phyloP scores from a whole-genome alignment of 1,140 invertebrate species.

The Trachelipus rathkii region DNA sequence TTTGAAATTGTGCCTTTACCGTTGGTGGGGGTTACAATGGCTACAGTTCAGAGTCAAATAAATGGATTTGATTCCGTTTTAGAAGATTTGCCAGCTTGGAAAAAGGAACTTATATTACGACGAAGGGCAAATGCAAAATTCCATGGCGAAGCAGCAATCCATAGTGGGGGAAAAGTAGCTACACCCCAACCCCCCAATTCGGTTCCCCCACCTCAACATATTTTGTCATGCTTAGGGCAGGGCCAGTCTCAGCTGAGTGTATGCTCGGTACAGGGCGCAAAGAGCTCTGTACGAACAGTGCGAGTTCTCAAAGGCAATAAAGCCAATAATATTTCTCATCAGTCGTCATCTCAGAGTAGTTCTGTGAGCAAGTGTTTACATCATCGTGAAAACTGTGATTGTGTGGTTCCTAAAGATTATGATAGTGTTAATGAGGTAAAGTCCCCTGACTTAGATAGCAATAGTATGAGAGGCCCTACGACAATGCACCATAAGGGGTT shows the following conservation, averaged over 20 bases:
- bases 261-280: slow-evolving; percentile 36
- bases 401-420: slow-evolving; percentile 22
- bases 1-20: no score
- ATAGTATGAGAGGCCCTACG: slow-evolving; percentile 21
- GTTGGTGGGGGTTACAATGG: neutral
- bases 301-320: slow-evolving; percentile 19
- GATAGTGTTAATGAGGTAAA: slow-evolving; percentile 30
- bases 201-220: slow-evolving; percentile 26
- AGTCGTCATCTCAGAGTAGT: slow-evolving; percentile 27
- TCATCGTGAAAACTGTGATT: neutral
- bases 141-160: slow-evolving; percentile 26
- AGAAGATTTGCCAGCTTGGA: slow-evolving; percentile 41
- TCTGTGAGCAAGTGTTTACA: slow-evolving; percentile 9
- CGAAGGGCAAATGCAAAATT: slow-evolving; percentile 41
- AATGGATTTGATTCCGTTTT: slow-evolving; percentile 30
- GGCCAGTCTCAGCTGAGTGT: slow-evolving; percentile 25
- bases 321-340: slow-evolving; percentile 23
- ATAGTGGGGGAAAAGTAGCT: slow-evolving; percentile 23
- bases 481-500: slow-evolving; percentile 44
- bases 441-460: slow-evolving; percentile 6
- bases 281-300: slow-evolving; percentile 32
- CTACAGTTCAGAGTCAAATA: neutral
- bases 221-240: slow-evolving; percentile 26
- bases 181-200: slow-evolving; percentile 26
- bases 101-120: slow-evolving; percentile 41